Percentiles rank a stretch among this genome's conserved stretches.
phyloP scores from a whole-genome alignment of 1,140 invertebrate species.

The Caerostris darwini region DNA sequence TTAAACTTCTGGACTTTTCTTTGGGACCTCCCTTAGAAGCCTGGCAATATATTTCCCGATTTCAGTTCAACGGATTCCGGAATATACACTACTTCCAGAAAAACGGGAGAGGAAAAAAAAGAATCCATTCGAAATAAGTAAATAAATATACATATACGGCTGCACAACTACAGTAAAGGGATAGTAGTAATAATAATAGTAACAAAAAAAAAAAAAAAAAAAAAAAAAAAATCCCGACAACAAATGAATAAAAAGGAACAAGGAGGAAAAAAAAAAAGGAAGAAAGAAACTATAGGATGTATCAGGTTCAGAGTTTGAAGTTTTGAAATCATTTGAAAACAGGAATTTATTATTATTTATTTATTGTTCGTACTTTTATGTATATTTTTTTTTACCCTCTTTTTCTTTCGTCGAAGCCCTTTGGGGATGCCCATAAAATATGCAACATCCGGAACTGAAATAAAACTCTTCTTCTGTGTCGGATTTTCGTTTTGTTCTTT shows the following conservation, averaged over 20 bases:
- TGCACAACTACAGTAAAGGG: no score
- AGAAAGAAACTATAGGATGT: neutral
- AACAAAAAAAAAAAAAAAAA: neutral
- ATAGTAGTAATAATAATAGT: slow-evolving; percentile 1
- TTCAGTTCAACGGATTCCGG: slow-evolving; percentile 21
- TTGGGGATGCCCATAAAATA: slow-evolving; percentile 61
- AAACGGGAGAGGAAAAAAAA: slow-evolving; percentile 15
- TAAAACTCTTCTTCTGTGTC: slow-evolving; percentile 51
- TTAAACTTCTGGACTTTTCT: slow-evolving; percentile 36
- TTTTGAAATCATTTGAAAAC: slow-evolving; percentile 70
- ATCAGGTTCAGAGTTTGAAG: slow-evolving; percentile 62
- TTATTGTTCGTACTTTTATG: slow-evolving; percentile 29
- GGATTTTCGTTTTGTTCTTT: neutral
- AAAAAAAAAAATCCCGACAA: neutral
- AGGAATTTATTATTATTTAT: slow-evolving; percentile 55
- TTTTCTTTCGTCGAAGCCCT: slow-evolving; percentile 10
- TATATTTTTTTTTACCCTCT: slow-evolving; percentile 16
- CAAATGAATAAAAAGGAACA: neutral
- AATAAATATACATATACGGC: slow-evolving; percentile 45
- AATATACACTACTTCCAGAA: neutral
- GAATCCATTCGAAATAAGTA: neutral
- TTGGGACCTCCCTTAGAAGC: slow-evolving; percentile 17
- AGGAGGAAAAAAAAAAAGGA: neutral
- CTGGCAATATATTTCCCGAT: slow-evolving; percentile 25
- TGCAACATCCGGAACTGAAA: slow-evolving; percentile 64